phyloP scores from a whole-genome alignment of 2,113 vertebrate genomes.

The Silurus glanis region DNA sequence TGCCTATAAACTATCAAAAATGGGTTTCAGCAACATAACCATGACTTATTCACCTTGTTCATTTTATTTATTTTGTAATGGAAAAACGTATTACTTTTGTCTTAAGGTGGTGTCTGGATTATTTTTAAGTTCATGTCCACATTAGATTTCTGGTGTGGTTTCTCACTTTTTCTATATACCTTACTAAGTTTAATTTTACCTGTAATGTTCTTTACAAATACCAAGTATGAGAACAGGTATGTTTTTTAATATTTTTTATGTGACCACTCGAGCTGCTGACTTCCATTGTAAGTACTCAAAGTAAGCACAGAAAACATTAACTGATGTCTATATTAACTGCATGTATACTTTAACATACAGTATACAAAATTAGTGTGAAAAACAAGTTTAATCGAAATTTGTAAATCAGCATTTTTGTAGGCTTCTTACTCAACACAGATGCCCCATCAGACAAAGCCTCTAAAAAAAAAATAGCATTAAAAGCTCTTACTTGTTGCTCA shows the following conservation, averaged over 20 bases:
- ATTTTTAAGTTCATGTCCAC: not conserved
- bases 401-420: not conserved
- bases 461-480: not conserved
- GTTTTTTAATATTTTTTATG: not conserved
- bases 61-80: too few relatives aligned
- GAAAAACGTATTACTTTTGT: not conserved
- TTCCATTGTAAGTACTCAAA: not conserved
- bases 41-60: too few relatives aligned
- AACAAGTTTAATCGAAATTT: not conserved
- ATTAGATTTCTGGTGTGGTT: not conserved
- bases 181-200: not conserved
- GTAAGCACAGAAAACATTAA: not conserved
- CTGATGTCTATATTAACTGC: not conserved
- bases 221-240: not conserved
- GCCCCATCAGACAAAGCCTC: not conserved
- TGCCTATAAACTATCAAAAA: too few relatives aligned
- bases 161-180: not conserved
- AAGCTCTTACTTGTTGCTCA: slow-evolving; percentile 94
- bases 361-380: not conserved
- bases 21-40: too few relatives aligned
- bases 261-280: not conserved
- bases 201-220: too few relatives aligned
- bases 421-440: too few relatives aligned
- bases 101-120: too few relatives aligned
- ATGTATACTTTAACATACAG: not conserved